Evolutionary conservation across 2,888 invertebrate species (phyloP).

Genomic region (Eledone cirrhosa): DNA sequence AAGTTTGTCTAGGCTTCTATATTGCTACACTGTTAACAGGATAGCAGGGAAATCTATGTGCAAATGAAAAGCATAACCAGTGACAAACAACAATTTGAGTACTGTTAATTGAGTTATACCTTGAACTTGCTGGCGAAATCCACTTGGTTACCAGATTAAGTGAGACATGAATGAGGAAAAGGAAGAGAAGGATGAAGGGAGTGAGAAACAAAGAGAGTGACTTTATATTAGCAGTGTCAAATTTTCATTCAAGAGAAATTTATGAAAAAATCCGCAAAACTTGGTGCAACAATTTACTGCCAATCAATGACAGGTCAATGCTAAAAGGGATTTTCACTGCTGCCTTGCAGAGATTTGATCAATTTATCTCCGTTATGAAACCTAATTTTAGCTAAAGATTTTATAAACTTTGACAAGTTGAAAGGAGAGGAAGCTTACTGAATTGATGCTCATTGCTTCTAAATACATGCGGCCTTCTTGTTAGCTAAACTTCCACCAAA

Average conservation of each 20-base stretch:
- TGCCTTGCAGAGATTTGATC: neutral
- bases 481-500: no score
- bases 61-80: slow-evolving; percentile 18
- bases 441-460: no score
- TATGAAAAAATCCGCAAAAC: neutral
- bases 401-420: slow-evolving; percentile 24
- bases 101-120: slow-evolving; percentile 23
- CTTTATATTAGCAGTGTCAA: no score
- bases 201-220: no score
- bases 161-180: no score
- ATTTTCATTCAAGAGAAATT: slow-evolving; percentile 13
- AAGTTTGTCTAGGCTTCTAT: no score
- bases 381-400: slow-evolving; percentile 20
- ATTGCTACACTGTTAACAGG: no score
- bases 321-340: neutral
- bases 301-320: neutral
- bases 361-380: slow-evolving; percentile 21
- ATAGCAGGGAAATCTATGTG: no score
- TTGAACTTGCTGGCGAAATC: slow-evolving; percentile 4
- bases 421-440: neutral
- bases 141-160: slow-evolving; percentile 9
- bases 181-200: no score
- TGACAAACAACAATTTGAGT: slow-evolving; percentile 22
- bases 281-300: neutral
- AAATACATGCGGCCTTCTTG: no score